Conservation (phyloP, 1,140 invertebrate genomes). For the Archivesica marissinica region DNA sequence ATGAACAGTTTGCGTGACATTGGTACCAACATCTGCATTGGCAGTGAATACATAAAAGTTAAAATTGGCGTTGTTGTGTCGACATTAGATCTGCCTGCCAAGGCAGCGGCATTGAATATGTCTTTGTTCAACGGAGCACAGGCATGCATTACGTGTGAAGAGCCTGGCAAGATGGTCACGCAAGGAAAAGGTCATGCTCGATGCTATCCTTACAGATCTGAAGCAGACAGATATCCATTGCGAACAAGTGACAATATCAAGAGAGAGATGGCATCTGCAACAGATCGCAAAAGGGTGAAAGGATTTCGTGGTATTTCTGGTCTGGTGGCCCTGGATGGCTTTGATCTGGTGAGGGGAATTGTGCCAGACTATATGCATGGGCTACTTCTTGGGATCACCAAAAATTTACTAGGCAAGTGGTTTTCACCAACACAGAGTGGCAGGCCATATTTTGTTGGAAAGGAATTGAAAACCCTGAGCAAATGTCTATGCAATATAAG, state of each 20-base stretch:
- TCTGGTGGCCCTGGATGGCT: conserved; percentile 9
- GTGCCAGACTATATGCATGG: conserved; percentile 66
- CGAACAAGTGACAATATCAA: conserved; percentile 28
- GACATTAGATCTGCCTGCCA: conserved; percentile 9
- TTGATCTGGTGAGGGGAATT: conserved; percentile 46
- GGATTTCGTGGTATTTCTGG: conserved; percentile 48
- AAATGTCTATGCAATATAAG: conserved; percentile 49
- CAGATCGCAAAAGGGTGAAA: conserved; percentile 27
- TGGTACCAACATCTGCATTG: background rate
- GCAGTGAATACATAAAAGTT: background rate
- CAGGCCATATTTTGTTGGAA: conserved; percentile 60
- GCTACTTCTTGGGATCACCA: conserved; percentile 57
- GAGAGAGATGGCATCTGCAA: conserved; percentile 2
- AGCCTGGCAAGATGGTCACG: conserved; percentile 19
- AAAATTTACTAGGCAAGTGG: conserved; percentile 52
- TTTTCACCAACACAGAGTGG: conserved; percentile 21
- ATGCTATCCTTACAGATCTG: conserved; percentile 30
- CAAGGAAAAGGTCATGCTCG: conserved; percentile 38
- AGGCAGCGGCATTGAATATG: conserved; percentile 5
- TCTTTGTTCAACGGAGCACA: conserved; percentile 17
- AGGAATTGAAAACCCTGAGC: conserved; percentile 37
- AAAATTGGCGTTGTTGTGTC: background rate
- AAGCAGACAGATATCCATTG: background rate
- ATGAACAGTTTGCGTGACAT: conserved; percentile 34
- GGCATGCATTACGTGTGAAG: conserved; percentile 42